These are phyloP conservation scores for Xiphophorus birchmanni DNA, from an alignment of 2,797 vertebrate species.

Conservation along the genomic window DNA sequence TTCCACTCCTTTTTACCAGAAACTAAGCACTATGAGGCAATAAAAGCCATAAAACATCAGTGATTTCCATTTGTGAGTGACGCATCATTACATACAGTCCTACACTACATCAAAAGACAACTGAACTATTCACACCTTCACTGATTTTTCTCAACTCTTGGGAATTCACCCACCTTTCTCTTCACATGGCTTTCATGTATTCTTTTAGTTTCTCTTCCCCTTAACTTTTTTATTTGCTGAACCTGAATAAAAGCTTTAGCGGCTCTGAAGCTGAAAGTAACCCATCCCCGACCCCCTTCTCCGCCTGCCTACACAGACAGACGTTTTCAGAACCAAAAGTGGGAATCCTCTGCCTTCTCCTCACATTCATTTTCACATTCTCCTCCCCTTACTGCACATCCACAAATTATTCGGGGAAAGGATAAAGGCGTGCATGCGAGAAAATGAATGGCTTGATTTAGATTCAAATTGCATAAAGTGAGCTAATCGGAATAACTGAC, in stretches of 20 bases:
- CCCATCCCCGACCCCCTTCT: conserved; percentile 6
- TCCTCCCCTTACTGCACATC: conserved; percentile 34
- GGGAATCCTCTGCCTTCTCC: conserved; percentile 68
- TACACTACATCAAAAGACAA: conserved; percentile 43
- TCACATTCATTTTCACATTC: conserved; percentile 47
- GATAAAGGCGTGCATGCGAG: conserved; percentile 54
- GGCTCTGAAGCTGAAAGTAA: conserved; percentile 41
- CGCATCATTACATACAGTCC: conserved; percentile 28
- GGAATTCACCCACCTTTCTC: conserved; percentile 48
- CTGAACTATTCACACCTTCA: conserved; percentile 48
- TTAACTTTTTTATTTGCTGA: conserved; percentile 51
- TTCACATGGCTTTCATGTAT: conserved; percentile 37
- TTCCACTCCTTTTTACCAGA: conserved; percentile 28
- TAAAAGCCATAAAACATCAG: conserved; percentile 24
- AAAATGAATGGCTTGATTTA: conserved; percentile 80
- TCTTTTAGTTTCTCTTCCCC: conserved; percentile 39
- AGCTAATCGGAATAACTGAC: conserved; percentile 78
- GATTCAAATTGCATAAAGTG: conserved; percentile 78
- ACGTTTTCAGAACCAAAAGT: conserved; percentile 53
- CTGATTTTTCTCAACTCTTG: conserved; percentile 49
- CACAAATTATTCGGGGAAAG: conserved; percentile 58
- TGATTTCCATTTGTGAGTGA: conserved; percentile 48
- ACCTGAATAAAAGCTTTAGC: conserved; percentile 56
- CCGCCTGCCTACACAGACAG: conserved; percentile 23
- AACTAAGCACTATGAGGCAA: conserved; percentile 11